A percentile compares a stretch with the other conserved stretches of the same genome.
These are phyloP conservation scores for Prunella strophiata DNA, from an alignment of 2,797 vertebrate genomes.

Conservation along the genomic window DNA sequence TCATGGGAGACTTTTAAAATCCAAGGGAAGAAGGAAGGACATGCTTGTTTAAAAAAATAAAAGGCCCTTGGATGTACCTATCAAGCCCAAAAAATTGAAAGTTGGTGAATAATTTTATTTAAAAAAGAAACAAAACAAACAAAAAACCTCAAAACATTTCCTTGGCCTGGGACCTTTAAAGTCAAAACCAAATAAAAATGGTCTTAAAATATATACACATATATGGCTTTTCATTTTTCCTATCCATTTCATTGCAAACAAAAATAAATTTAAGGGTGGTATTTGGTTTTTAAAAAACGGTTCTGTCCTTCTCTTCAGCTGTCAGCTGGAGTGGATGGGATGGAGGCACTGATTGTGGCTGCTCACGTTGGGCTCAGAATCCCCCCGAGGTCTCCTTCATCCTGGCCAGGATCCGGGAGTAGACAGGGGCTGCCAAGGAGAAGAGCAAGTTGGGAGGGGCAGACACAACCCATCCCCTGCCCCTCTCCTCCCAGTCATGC, in stretches of 20 bases:
- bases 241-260: slow-evolving; percentile 8
- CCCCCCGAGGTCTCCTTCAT: slow-evolving; percentile 71
- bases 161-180: neutral
- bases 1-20: slow-evolving; percentile 9
- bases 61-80: neutral
- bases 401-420: slow-evolving; percentile 74
- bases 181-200: slow-evolving; percentile 14
- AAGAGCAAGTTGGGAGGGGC: neutral
- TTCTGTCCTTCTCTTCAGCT: slow-evolving; percentile 62
- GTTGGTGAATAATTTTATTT: neutral
- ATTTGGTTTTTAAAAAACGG: slow-evolving; percentile 49
- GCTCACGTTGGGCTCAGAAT: neutral
- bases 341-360: neutral
- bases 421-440: slow-evolving; percentile 71
- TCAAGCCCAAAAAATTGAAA: neutral
- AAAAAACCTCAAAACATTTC: neutral
- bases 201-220: slow-evolving; percentile 64
- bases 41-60: neutral
- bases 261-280: slow-evolving; percentile 54
- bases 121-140: neutral
- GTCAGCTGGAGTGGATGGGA: neutral
- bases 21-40: neutral
- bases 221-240: slow-evolving; percentile 64
- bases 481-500: neutral
- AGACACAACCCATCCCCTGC: neutral